Percentiles rank a stretch among this genome's conserved stretches.
These are phyloP conservation scores for Heliconius congener DNA, from an alignment of 1,140 invertebrate genomes.

Conservation along the genomic window DNA sequence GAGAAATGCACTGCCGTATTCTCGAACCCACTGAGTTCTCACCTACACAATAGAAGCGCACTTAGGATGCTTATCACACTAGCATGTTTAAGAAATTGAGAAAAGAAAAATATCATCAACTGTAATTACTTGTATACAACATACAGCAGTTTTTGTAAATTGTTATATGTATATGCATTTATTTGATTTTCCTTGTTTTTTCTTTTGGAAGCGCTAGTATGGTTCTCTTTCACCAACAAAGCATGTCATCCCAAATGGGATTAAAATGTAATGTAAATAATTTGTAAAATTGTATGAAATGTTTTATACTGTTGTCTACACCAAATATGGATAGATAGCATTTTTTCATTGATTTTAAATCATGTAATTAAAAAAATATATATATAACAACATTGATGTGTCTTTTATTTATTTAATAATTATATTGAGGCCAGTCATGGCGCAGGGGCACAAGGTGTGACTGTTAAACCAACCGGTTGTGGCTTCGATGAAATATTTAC, in stretches of 20 bases:
- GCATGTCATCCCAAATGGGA: background rate
- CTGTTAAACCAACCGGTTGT: too few relatives aligned
- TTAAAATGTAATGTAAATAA: background rate
- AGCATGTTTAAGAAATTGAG: slow-evolving; percentile 13
- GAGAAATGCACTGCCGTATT: slow-evolving; percentile 97
- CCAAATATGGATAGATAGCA: background rate
- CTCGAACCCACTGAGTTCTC: slow-evolving; percentile 95
- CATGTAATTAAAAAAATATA: background rate
- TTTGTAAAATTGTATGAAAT: slow-evolving; percentile 11
- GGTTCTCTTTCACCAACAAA: background rate
- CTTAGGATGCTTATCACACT: background rate
- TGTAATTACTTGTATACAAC: background rate
- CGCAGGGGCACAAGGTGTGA: too few relatives aligned
- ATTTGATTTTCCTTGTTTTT: background rate
- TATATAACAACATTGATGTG: background rate
- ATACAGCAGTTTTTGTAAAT: background rate
- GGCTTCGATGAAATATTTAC: too few relatives aligned
- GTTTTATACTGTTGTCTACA: background rate
- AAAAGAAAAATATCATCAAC: background rate
- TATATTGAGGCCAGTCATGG: background rate
- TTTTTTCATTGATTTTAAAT: slow-evolving; percentile 9
- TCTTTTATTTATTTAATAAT: slow-evolving; percentile 1
- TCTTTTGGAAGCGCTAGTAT: background rate
- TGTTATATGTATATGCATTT: slow-evolving; percentile 5
- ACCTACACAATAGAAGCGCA: slow-evolving; percentile 89